phyloP scores from a whole-genome alignment of 2,113 vertebrate species.

The Raja brachyura region DNA sequence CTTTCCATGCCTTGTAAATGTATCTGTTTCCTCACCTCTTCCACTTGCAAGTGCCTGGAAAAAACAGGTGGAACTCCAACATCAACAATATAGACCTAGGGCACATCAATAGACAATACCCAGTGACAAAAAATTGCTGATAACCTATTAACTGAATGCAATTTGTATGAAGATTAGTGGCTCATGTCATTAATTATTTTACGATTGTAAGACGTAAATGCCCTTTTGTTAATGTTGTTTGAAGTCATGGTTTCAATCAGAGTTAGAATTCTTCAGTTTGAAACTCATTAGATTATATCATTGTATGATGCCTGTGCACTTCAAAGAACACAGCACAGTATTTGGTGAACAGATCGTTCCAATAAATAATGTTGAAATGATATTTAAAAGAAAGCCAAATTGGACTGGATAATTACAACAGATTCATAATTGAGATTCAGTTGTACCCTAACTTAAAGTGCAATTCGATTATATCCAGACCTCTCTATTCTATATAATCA shows the following conservation, averaged over 20 bases:
- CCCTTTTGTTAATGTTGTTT: neutral
- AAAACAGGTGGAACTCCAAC: neutral
- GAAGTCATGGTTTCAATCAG: neutral
- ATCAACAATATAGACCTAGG: neutral
- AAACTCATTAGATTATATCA: slow-evolving; percentile 4
- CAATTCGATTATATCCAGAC: neutral
- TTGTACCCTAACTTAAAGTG: neutral
- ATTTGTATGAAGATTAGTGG: neutral
- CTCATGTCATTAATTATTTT: neutral
- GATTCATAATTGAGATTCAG: slow-evolving; percentile 11
- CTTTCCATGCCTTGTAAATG: no score
- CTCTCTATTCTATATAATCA: neutral
- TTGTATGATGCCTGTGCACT: neutral
- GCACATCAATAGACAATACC: no score
- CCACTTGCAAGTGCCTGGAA: neutral
- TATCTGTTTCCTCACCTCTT: neutral
- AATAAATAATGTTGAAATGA: slow-evolving; percentile 7
- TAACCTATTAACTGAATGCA: neutral
- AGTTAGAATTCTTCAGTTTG: neutral
- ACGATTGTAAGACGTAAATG: neutral
- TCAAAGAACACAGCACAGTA: slow-evolving; percentile 4
- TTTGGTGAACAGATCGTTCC: neutral
- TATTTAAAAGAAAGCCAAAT: slow-evolving; percentile 2
- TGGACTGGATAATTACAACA: neutral
- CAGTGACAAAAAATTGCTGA: neutral